A percentile compares a stretch with the other conserved stretches of the same genome.
These are phyloP conservation scores for Amblyopsis hoosieri DNA, from an alignment of 2,797 vertebrate species.

Conservation along the genomic window DNA sequence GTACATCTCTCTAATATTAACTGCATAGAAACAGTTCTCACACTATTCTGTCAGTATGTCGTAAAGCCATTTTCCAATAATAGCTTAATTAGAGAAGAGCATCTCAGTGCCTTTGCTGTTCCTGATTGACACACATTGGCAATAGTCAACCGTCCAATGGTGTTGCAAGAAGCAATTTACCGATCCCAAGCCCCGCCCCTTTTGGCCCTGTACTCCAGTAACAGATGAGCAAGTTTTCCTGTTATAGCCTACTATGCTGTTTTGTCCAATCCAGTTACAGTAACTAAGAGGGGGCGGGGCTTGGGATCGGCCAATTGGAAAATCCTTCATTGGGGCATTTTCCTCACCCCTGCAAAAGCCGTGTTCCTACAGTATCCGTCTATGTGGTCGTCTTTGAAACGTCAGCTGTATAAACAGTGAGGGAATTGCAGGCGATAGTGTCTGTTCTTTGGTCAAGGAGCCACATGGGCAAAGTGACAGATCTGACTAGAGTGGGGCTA, in stretches of 20 bases:
- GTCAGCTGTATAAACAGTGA: slow-evolving; percentile 12
- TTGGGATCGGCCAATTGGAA: slow-evolving; percentile 41
- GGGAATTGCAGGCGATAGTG: slow-evolving; percentile 20
- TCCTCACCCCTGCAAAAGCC: slow-evolving; percentile 35
- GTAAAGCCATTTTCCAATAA: slow-evolving; percentile 67
- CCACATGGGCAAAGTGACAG: slow-evolving; percentile 56
- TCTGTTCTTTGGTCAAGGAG: slow-evolving; percentile 39
- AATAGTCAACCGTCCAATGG: slow-evolving; percentile 44
- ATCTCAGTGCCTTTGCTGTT: slow-evolving; percentile 45
- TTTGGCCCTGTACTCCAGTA: too few species aligned
- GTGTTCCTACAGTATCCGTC: slow-evolving; percentile 40
- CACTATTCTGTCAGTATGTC: slow-evolving; percentile 32
- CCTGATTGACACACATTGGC: slow-evolving; percentile 59
- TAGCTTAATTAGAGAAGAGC: slow-evolving; percentile 69
- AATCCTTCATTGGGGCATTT: slow-evolving; percentile 47
- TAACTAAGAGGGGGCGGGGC: too few species aligned
- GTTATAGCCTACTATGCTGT: too few species aligned
- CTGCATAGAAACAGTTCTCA: slow-evolving; percentile 12
- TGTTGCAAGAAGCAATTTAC: slow-evolving; percentile 16
- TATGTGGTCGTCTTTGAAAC: slow-evolving; percentile 28
- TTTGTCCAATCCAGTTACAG: too few species aligned
- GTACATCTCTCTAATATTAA: neutral
- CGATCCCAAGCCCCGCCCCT: too few species aligned
- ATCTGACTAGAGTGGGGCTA: slow-evolving; percentile 61
- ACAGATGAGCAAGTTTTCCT: too few species aligned